These are phyloP conservation scores for Cybosia mesomella DNA, from an alignment of 2,888 invertebrate genomes.

Conservation along the genomic window DNA sequence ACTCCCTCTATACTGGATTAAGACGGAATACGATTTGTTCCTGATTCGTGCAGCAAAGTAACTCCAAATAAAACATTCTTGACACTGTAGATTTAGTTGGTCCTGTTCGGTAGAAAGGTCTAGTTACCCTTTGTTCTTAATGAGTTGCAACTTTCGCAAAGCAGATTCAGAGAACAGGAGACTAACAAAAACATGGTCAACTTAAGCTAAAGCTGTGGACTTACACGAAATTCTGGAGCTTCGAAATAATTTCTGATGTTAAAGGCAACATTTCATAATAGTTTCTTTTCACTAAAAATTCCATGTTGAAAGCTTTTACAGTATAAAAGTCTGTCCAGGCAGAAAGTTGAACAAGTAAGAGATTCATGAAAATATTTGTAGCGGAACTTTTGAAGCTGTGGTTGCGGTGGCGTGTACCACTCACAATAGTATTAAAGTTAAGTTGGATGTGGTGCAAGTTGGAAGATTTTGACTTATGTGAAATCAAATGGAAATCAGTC, in stretches of 20 bases:
- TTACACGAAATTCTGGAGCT: neutral
- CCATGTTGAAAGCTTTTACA: neutral
- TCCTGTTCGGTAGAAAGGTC: neutral
- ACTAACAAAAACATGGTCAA: neutral
- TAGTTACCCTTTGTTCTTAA: neutral
- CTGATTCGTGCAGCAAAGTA: too few species aligned
- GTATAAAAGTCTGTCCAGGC: constrained; percentile 8
- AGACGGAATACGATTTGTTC: too few species aligned
- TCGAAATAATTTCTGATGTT: neutral
- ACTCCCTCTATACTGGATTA: too few species aligned
- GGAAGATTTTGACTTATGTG: neutral
- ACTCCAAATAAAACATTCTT: too few species aligned
- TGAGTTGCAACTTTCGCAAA: neutral
- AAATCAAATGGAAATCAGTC: neutral
- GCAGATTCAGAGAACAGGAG: neutral
- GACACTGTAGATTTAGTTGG: too few species aligned
- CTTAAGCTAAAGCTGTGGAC: neutral
- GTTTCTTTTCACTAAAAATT: constrained; percentile 8
- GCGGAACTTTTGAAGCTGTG: constrained; percentile 33
- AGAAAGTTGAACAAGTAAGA: constrained; percentile 12
- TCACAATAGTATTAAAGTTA: constrained; percentile 51
- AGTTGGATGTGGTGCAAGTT: constrained; percentile 29
- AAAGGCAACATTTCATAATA: neutral
- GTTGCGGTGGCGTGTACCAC: constrained; percentile 32
- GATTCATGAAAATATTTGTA: constrained; percentile 32